Conservation (phyloP, 2,888 invertebrate species). For the Volucella inflata region DNA sequence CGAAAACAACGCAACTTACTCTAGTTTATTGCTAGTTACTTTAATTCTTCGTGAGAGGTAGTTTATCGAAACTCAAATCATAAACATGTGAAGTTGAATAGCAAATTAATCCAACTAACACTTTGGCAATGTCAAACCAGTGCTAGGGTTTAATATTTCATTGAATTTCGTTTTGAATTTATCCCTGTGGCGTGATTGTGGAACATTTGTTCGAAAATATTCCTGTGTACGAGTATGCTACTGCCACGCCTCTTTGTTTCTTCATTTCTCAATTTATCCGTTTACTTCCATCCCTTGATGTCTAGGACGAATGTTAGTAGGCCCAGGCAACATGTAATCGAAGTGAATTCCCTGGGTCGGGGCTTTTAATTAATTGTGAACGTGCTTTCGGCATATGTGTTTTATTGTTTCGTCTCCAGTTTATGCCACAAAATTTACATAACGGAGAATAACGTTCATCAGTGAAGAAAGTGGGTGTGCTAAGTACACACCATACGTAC, state of each 20-base stretch:
- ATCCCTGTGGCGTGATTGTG: slow-evolving; percentile 41
- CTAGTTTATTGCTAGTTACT: background rate
- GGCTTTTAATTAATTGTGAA: slow-evolving; percentile 64
- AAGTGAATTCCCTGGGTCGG: slow-evolving; percentile 23
- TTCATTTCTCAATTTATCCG: background rate
- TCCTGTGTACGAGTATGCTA: background rate
- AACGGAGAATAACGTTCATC: slow-evolving; percentile 44
- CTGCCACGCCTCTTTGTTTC: background rate
- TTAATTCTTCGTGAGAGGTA: too few relatives aligned
- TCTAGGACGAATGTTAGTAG: background rate
- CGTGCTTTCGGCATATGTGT: slow-evolving; percentile 57
- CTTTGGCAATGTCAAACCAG: background rate
- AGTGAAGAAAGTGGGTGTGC: slow-evolving; percentile 27
- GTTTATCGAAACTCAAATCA: background rate
- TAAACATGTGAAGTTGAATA: too few relatives aligned
- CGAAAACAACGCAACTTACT: background rate
- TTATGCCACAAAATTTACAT: slow-evolving; percentile 56
- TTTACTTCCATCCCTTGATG: background rate
- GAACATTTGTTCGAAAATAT: slow-evolving; percentile 27
- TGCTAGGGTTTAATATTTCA: slow-evolving; percentile 10
- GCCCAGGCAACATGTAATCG: slow-evolving; percentile 12
- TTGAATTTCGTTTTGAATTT: slow-evolving; percentile 19
- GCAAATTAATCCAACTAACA: background rate
- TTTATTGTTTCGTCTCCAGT: slow-evolving; percentile 60
- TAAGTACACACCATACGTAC: slow-evolving; percentile 5